A percentile compares a stretch with the other conserved stretches of the same genome.
These are phyloP conservation scores for Clarias macrocephalus DNA, from an alignment of 2,113 vertebrate genomes.

Conservation along the genomic window DNA sequence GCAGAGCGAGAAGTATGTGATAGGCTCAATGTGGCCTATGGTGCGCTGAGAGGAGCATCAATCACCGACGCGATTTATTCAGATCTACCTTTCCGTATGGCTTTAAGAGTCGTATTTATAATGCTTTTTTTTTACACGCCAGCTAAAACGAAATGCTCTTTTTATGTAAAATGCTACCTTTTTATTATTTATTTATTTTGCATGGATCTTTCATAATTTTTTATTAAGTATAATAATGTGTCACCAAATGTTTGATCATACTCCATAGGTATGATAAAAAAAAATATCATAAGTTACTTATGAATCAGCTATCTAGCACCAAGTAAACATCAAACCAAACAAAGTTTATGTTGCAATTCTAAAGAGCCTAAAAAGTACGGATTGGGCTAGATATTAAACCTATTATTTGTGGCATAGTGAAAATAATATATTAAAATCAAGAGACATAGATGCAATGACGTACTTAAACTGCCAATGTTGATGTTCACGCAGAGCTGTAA, in stretches of 20 bases:
- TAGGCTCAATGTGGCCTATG: constrained; percentile 71
- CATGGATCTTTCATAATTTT: neutral
- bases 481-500: constrained; percentile 60
- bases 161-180: neutral
- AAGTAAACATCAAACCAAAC: neutral
- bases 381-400: neutral
- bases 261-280: neutral
- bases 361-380: neutral
- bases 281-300: neutral
- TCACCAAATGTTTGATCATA: neutral
- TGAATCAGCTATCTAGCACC: neutral
- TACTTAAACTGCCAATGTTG: constrained; percentile 49
- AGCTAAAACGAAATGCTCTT: constrained; percentile 41
- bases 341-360: neutral
- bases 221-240: neutral
- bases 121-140: constrained; percentile 52
- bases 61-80: constrained; percentile 65
- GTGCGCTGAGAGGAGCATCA: constrained; percentile 70
- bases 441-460: neutral
- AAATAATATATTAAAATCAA: neutral
- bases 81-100: constrained; percentile 54
- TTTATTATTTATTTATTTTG: neutral
- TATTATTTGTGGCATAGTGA: neutral
- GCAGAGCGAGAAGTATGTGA: constrained; percentile 65
- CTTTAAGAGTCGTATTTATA: constrained; percentile 44